Conservation (phyloP, 2,113 vertebrate species). For the Micronisus gabar region DNA sequence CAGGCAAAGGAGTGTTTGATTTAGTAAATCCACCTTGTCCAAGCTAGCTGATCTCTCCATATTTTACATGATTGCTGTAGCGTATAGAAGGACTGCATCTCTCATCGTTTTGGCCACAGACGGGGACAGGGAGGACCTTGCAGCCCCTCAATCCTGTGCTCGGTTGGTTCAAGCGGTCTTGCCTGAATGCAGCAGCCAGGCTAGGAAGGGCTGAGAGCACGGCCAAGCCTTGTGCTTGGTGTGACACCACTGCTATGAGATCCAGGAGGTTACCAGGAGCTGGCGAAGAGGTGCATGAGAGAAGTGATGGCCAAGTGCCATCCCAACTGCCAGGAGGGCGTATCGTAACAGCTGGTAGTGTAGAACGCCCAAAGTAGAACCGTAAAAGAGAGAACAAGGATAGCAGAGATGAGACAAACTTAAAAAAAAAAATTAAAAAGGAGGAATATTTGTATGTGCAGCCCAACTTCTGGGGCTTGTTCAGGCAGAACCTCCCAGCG, state of each 20-base stretch:
- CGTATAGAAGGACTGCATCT: not conserved
- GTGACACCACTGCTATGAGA: not conserved
- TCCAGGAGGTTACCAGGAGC: not conserved
- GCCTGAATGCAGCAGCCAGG: not conserved
- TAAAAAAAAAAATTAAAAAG: not conserved
- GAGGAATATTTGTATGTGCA: not conserved
- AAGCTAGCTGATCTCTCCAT: not conserved
- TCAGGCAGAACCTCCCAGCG: not conserved
- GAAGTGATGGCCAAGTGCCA: not conserved
- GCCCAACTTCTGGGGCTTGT: not conserved
- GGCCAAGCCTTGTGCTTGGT: not conserved
- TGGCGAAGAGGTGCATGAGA: not conserved
- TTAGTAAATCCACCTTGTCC: not conserved
- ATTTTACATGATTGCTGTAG: not conserved
- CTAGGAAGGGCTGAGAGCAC: not conserved
- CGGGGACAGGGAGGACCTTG: not conserved
- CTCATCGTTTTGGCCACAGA: not conserved
- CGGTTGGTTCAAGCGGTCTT: not conserved
- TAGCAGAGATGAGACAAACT: not conserved
- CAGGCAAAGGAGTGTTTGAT: not conserved
- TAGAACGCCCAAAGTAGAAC: not conserved
- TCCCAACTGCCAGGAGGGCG: not conserved
- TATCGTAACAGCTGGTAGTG: not conserved
- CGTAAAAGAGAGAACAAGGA: not conserved
- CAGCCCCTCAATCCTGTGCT: not conserved